Evolutionary conservation across 1,140 invertebrate genomes (phyloP), one percentile per base, ranked within the genome.

Genomic region (Rhagoletis zephyria): DNA sequence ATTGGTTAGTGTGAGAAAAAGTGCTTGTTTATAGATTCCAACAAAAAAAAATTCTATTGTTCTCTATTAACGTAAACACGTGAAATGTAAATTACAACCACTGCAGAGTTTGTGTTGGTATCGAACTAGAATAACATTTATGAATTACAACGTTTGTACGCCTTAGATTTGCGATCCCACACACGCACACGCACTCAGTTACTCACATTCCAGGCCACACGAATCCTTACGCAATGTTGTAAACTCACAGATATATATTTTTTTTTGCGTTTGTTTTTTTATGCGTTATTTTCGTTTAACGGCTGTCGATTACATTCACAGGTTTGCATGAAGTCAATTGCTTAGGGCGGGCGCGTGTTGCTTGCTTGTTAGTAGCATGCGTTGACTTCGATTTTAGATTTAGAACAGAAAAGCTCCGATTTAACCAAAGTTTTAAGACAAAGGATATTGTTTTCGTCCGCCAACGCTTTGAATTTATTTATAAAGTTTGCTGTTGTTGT

Each of bases 221-320:
- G 42, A 74, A 74, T 74, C 42, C 42, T 74, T 74, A 16, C 12
- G 67, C 67, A 48, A 74, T 74, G 45, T 56, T 10, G 51, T 67
- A 67, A 5, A 67, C 51, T 10, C 51, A 67, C 9, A 30, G 40
- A 30, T 67, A 30, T 30, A 30, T 1, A 30, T 30, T 4, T 12
- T 67, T 40, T 48, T 14, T n/a, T n/a, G 6, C 45, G 40, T 48
- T 30, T 48, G 16, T 74, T 42, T 48, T 10, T 40, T 70, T 74
- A 74, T n/a, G 42, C 42, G 67, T 45, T 74, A 74, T 48, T 45
- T n/a, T 74, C 14, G 14, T 48, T 48, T 45, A 74, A 74, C 67
- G 67, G 42, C 14, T 74, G 67, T 74, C 67, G 42, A 14, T 74
- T 42, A 48, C 40, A 74, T 74, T n/a, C 42, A 30, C 30, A 74